Conservation (phyloP, 2,113 vertebrate genomes). For the Girardinichthys multiradiatus region DNA sequence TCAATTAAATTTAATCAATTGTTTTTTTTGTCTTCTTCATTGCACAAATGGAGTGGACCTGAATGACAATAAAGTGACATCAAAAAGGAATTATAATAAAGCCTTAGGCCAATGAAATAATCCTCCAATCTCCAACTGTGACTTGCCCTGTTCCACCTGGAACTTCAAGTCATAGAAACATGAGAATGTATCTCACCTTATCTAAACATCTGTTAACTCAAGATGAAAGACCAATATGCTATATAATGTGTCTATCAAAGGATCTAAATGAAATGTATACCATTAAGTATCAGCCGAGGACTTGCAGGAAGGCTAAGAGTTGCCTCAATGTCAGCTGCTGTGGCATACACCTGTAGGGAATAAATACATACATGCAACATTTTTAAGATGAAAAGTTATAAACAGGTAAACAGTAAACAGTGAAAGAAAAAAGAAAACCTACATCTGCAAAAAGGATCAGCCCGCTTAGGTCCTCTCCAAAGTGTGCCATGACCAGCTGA, state of each 20-base stretch:
- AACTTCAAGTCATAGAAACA: constrained; percentile 2
- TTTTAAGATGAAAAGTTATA: too few relatives aligned
- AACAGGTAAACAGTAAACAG: too few relatives aligned
- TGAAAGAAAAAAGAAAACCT: too few relatives aligned
- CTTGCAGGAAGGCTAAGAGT: neutral
- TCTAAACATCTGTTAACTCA: neutral
- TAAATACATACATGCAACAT: neutral
- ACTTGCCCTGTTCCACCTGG: neutral
- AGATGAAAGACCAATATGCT: neutral
- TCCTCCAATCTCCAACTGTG: neutral
- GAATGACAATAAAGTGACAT: too few relatives aligned
- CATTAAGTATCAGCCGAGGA: constrained; percentile 3
- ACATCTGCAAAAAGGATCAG: neutral
- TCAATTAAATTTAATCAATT: too few relatives aligned
- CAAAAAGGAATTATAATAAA: too few relatives aligned
- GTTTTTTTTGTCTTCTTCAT: too few relatives aligned
- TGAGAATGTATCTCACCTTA: neutral
- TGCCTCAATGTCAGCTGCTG: neutral
- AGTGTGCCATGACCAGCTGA: constrained; percentile 3
- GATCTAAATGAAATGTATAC: neutral
- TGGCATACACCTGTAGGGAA: neutral
- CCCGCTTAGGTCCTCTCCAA: neutral
- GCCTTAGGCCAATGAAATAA: too few relatives aligned
- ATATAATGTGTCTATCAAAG: neutral
- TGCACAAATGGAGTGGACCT: too few relatives aligned